Conservation (phyloP, 2,797 vertebrate genomes). For the Erpetoichthys calabaricus region DNA sequence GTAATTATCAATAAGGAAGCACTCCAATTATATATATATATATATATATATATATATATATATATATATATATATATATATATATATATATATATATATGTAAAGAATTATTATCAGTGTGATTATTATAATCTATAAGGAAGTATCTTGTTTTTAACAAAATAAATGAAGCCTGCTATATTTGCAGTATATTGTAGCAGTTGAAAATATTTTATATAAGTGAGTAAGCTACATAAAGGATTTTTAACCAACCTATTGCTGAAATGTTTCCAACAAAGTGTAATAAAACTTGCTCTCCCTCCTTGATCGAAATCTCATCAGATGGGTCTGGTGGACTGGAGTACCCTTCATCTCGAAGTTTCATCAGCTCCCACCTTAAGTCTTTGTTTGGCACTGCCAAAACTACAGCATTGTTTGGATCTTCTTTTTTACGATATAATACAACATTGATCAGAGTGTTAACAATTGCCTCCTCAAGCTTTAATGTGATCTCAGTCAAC, state of each 20-base stretch:
- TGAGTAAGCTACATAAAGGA: too few species aligned
- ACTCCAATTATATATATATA: too few species aligned
- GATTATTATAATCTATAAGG: too few species aligned
- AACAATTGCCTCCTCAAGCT: constrained; percentile 48
- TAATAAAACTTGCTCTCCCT: constrained; percentile 68
- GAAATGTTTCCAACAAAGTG: constrained; percentile 70
- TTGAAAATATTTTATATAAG: too few species aligned
- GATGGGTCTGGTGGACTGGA: constrained; percentile 45
- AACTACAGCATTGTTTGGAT: constrained; percentile 42
- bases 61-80: too few species aligned
- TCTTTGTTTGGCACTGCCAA: constrained; percentile 51
- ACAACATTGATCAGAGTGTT: constrained; percentile 45
- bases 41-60: too few species aligned
- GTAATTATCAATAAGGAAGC: too few species aligned
- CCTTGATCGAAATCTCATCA: constrained; percentile 48
- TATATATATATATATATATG: too few species aligned
- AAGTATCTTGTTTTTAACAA: too few species aligned
- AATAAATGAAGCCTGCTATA: too few species aligned
- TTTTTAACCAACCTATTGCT: constrained; percentile 40
- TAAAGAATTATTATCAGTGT: too few species aligned
- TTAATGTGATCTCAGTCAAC: constrained; percentile 48
- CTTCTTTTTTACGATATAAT: constrained; percentile 38
- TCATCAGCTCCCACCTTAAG: constrained; percentile 44
- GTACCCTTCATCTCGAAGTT: constrained; percentile 44
- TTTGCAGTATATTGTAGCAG: too few species aligned